Evolutionary conservation across 35 echinoderm and acorn worm genomes (phyloP), one percentile per base, ranked within the genome.

Genomic region (Hemicentrotus pulcherrimus): DNA sequence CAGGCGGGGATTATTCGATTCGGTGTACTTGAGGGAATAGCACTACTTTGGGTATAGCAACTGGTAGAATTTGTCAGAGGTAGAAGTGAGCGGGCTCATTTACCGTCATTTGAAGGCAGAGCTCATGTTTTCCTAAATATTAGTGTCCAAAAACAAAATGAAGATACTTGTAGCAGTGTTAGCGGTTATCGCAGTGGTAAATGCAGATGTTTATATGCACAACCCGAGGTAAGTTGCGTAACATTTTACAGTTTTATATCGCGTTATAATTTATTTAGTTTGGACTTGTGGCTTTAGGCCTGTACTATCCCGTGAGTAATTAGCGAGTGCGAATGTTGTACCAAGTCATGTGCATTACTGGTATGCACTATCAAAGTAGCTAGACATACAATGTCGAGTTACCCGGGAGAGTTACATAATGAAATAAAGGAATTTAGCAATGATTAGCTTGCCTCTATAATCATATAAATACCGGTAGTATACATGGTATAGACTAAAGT

Each of bases 191-290:
- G 19, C 95, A 33, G 89, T 86, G 32, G 92, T 95, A 31, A 47
- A 97, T 65, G 95, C 91, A 71, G 98, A 99, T 95, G 52, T 97
- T 10, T 99, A 99, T 91, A 86, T 99, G 91, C 98, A 99, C 86
- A 99, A 99, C 61, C 98, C 98, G 94, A 94, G 98, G 98, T 99
- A 93, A 97, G 95, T 94, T 70, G 48, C 14, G 1, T 55, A 18
- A 47, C 2, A 35, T 47, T 48, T 94, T 45, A 3, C 45, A n/a
- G n/a, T n/a, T n/a, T n/a, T n/a, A n/a, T n/a, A n/a, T n/a, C n/a
- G n/a, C n/a, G n/a, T n/a, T n/a, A n/a, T n/a, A n/a, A n/a, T n/a
- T n/a, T n/a, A 61, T 91, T 31, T 94, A 30, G 41, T 95, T 46
- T 94, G 47, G 50, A 58, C 50, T 58, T 12, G 9, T 12, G 50